These are phyloP conservation scores for Phyllotis vaccarum DNA, from an alignment of 2,797 vertebrate species.

Conservation along the genomic window DNA sequence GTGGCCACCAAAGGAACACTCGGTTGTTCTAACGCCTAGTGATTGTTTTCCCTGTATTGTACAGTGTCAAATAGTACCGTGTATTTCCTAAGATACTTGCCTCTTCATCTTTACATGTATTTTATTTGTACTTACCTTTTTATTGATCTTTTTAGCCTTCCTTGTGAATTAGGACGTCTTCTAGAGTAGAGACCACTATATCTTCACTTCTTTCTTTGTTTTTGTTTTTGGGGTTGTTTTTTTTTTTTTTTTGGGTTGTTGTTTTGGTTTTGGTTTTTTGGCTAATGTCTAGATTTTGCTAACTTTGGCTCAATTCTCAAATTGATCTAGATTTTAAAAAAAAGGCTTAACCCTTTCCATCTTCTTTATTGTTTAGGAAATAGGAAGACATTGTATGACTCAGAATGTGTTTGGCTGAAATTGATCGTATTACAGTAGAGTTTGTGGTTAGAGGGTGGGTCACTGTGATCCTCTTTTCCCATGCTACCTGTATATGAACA, in stretches of 20 bases:
- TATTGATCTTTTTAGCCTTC: background rate
- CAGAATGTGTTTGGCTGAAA: constrained; percentile 46
- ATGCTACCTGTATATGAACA: constrained; percentile 42
- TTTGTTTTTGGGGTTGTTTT: background rate
- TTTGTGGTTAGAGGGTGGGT: constrained; percentile 45
- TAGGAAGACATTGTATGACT: constrained; percentile 17
- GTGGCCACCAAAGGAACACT: background rate
- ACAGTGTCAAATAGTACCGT: constrained; percentile 40
- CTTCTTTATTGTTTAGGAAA: constrained; percentile 57
- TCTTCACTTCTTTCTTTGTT: background rate
- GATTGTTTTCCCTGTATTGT: constrained; percentile 44
- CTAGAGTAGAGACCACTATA: background rate
- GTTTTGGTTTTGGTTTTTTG: no score
- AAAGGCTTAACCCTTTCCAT: background rate
- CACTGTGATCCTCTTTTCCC: constrained; percentile 16
- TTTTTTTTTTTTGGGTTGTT: background rate
- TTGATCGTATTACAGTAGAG: constrained; percentile 48
- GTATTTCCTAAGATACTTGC: constrained; percentile 12
- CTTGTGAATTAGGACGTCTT: background rate
- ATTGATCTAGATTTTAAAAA: constrained; percentile 21
- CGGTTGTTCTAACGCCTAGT: constrained; percentile 17
- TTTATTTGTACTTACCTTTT: constrained; percentile 25
- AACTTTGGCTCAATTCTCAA: constrained; percentile 54
- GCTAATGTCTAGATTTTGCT: constrained; percentile 51
- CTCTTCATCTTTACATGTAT: background rate